Evolutionary conservation across 1,140 invertebrate genomes (phyloP), one percentile per base, ranked within the genome.

Genomic region (Pygmarrhopalites habei): DNA sequence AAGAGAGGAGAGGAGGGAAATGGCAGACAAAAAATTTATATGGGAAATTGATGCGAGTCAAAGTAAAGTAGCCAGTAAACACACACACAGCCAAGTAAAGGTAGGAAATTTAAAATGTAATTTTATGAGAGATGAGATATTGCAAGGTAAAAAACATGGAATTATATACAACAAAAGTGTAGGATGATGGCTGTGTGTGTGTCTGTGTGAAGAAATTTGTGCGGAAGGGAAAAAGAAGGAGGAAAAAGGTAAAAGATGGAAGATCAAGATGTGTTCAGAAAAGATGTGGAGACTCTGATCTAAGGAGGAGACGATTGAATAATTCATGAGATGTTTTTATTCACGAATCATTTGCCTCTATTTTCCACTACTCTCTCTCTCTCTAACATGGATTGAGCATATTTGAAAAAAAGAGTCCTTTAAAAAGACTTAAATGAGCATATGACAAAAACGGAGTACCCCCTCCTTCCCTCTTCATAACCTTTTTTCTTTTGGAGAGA

Each of bases 251-350:
- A 35, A 35, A 35, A 35, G 32, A 5, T 15, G 5, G 15, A 35
- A 35, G 32, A 35, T 35, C 5, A 35, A 7, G 32, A 35, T 35
- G 32, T 7, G 15, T 35, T 35, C 5, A 35, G 32, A 35, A 35
- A 35, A 35, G 15, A 15, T 7, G 15, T 7, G 15, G 32, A 35
- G 32, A 15, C 5, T 7, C 15, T 7, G 15, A 15, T 35, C 5
- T 35, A 35, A 35, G 32, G 17, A 47, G 15, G 35, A 59, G 46
- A 32, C 51, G 44, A 55, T 21, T 70, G 68, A 67, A 70, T 70
- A 55, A 67, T 67, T 58, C 64, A 70, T 70, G 68, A 67, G 57
- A 53, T 70, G 62, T 67, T 70, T 66, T 70, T 70, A 67, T 70
- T 70, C 60, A 67, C 62, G 65, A 70, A 66, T 70, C 62, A 70